Evolutionary conservation across 2,888 invertebrate genomes (phyloP).

Genomic region (Aproaerema taeniolella): DNA sequence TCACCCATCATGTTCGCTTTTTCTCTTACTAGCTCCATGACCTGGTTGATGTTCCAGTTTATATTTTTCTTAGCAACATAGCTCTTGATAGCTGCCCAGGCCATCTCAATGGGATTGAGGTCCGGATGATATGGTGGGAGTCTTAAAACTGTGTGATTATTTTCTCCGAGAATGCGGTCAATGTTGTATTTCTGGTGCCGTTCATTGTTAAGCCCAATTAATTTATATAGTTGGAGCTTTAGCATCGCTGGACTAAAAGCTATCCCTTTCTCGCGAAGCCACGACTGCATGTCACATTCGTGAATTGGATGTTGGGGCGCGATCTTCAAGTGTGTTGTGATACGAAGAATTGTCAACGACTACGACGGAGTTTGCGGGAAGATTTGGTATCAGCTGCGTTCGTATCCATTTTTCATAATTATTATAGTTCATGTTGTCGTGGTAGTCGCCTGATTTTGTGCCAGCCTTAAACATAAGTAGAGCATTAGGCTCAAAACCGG

Average conservation of each 20-base stretch:
- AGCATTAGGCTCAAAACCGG: no score
- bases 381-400: neutral
- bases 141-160: conserved; percentile 12
- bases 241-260: no score
- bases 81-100: conserved; percentile 12
- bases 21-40: neutral
- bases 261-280: no score
- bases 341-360: neutral
- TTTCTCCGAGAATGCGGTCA: no score
- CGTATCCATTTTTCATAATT: neutral
- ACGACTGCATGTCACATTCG: no score
- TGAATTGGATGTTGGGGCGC: no score
- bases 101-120: conserved; percentile 14
- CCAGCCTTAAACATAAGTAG: neutral
- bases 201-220: no score
- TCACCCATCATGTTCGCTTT: neutral
- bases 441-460: neutral
- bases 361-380: neutral
- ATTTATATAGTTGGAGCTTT: no score
- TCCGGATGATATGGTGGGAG: conserved; percentile 22
- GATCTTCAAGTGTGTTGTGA: neutral
- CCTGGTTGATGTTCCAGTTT: neutral
- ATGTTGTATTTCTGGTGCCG: no score
- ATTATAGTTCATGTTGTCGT: neutral
- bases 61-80: conserved; percentile 12